These are phyloP conservation scores for Conus ventricosus DNA, from an alignment of 1,140 invertebrate genomes.

Conservation along the genomic window DNA sequence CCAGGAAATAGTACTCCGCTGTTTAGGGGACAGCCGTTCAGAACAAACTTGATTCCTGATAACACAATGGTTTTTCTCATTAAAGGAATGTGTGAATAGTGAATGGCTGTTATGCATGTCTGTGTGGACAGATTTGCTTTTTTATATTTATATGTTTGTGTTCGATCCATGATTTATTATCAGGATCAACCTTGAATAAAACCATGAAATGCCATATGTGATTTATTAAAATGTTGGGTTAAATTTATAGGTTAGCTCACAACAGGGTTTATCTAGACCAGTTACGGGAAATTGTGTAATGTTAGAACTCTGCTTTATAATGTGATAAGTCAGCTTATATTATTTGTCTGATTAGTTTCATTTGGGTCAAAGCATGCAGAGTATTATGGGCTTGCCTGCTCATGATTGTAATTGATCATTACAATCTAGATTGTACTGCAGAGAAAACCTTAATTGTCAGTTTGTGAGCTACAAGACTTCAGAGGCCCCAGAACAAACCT, in stretches of 20 bases:
- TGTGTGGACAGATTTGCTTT: not conserved
- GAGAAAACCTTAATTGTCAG: not conserved
- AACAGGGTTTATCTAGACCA: not conserved
- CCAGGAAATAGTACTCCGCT: too few species aligned
- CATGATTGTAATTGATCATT: not conserved
- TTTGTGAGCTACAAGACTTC: not conserved
- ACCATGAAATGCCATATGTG: not conserved
- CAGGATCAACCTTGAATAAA: not conserved
- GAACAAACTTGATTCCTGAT: too few species aligned
- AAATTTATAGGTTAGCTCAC: not conserved
- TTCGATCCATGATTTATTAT: not conserved
- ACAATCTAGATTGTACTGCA: not conserved
- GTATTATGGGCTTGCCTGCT: not conserved
- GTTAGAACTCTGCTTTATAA: not conserved
- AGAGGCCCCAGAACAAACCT: not conserved
- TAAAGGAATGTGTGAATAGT: not conserved
- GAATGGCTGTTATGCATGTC: not conserved
- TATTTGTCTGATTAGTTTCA: not conserved
- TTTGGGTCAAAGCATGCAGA: not conserved
- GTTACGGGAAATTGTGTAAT: not conserved
- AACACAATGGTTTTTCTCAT: not conserved
- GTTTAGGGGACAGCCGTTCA: too few species aligned
- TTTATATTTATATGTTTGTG: not conserved
- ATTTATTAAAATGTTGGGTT: not conserved
- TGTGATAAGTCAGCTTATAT: not conserved